A percentile compares a stretch with the other conserved stretches of the same genome.
These are phyloP conservation scores for Discoglossus pictus DNA, from an alignment of 2,797 vertebrate species.

Conservation along the genomic window DNA sequence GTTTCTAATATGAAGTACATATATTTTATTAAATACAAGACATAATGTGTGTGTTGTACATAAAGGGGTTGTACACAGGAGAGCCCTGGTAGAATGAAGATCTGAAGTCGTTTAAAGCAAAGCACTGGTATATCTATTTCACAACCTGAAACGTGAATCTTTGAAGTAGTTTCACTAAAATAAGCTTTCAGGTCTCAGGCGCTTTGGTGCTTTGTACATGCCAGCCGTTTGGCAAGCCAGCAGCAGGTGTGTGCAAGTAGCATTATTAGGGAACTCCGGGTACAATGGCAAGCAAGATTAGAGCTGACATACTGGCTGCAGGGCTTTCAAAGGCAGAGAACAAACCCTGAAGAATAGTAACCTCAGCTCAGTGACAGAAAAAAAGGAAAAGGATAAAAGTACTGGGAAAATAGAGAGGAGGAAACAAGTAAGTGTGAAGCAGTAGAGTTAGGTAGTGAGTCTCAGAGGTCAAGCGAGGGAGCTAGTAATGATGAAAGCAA, in stretches of 20 bases:
- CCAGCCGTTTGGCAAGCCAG: not conserved
- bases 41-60: too few species aligned
- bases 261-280: not conserved
- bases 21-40: too few species aligned
- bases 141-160: not conserved
- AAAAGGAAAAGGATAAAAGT: conserved; percentile 36
- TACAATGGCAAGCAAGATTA: conserved; percentile 20
- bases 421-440: conserved; percentile 34
- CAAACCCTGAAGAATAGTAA: not conserved
- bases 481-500: too few species aligned
- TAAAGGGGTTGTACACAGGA: too few species aligned
- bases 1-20: too few species aligned
- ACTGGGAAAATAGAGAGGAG: conserved; percentile 25
- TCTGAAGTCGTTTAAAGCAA: too few species aligned
- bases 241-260: not conserved
- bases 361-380: not conserved
- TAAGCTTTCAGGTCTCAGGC: not conserved
- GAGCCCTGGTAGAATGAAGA: too few species aligned
- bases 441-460: conserved; percentile 40
- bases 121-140: too few species aligned
- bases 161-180: not conserved
- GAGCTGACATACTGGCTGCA: conserved; percentile 10
- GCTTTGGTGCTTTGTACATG: not conserved
- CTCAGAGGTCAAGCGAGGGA: conserved; percentile 39
- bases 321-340: conserved; percentile 6